Conservation (phyloP, 1,140 invertebrate species). For the Bombyx mandarina region DNA sequence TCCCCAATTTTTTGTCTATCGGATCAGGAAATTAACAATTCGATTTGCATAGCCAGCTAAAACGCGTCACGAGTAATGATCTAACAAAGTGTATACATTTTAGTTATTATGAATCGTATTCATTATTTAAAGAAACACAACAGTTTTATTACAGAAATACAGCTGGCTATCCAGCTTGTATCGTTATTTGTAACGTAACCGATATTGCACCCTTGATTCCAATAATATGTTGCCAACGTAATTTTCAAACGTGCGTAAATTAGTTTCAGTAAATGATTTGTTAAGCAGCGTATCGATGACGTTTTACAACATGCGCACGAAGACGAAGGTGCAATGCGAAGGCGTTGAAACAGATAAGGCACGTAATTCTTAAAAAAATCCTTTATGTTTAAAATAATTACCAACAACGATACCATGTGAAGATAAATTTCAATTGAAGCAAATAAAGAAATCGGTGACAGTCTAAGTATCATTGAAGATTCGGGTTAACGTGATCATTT, state of each 20-base stretch:
- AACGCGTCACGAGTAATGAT: not conserved
- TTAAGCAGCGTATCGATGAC: not conserved
- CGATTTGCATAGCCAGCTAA: constrained; percentile 49
- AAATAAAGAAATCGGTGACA: constrained; percentile 21
- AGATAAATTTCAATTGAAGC: constrained; percentile 13
- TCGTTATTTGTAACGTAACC: no score
- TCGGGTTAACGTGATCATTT: constrained; percentile 42
- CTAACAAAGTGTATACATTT: no score
- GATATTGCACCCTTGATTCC: no score
- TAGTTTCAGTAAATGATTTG: not conserved
- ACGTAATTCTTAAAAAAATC: constrained; percentile 15
- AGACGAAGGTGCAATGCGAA: constrained; percentile 29
- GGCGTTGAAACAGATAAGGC: constrained; percentile 2
- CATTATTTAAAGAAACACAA: no score
- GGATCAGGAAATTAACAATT: constrained; percentile 46
- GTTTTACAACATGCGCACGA: constrained; percentile 36
- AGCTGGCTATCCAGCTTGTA: no score
- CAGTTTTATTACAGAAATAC: no score
- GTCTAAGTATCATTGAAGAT: constrained; percentile 28
- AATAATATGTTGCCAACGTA: no score
- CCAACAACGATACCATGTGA: not conserved
- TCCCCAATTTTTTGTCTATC: constrained; percentile 30
- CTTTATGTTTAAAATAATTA: no score
- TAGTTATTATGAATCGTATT: no score
- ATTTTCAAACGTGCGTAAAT: no score